phyloP scores from a whole-genome alignment of 2,888 invertebrate species.

The Orgyia antiqua region DNA sequence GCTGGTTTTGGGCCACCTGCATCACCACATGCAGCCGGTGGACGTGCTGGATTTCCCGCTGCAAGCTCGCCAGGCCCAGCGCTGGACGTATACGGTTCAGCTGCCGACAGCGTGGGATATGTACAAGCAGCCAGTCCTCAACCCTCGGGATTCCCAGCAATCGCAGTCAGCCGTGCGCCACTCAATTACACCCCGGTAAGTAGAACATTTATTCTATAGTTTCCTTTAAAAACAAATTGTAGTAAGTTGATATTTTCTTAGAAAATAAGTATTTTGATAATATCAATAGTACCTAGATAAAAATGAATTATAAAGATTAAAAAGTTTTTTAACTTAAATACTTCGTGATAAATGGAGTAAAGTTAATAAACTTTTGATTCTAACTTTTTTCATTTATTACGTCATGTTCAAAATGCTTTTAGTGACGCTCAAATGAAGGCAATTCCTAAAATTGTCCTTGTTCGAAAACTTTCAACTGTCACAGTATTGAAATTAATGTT shows the following conservation, averaged over 20 bases:
- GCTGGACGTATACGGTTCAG: conserved; percentile 96
- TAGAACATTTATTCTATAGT: conserved; percentile 3
- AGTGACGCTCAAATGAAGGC: conserved; percentile 66
- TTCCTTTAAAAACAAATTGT: conserved; percentile 12
- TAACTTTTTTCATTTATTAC: conserved; percentile 77
- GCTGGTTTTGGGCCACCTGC: conserved; percentile 90
- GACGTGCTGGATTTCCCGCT: conserved; percentile 89
- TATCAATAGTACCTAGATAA: too few species aligned
- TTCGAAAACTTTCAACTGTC: conserved; percentile 68
- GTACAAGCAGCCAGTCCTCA: conserved; percentile 98
- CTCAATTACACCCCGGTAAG: conserved; percentile 96
- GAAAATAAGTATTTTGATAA: too few species aligned
- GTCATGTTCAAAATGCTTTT: conserved; percentile 69
- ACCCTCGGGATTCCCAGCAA: conserved; percentile 95
- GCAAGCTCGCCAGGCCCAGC: conserved; percentile 95
- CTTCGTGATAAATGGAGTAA: conserved; percentile 74
- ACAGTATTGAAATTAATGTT: conserved; percentile 73
- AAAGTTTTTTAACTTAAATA: conserved; percentile 30
- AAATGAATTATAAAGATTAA: too few species aligned
- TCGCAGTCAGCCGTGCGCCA: conserved; percentile 95
- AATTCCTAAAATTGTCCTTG: conserved; percentile 71
- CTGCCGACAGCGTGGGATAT: conserved; percentile 93
- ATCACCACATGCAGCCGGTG: conserved; percentile 87
- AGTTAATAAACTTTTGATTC: conserved; percentile 72
- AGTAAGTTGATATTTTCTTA: neutral